Evolutionary conservation across 2,113 vertebrate genomes (phyloP), one percentile per base, ranked within the genome.

Genomic region (Chaetura pelagica): DNA sequence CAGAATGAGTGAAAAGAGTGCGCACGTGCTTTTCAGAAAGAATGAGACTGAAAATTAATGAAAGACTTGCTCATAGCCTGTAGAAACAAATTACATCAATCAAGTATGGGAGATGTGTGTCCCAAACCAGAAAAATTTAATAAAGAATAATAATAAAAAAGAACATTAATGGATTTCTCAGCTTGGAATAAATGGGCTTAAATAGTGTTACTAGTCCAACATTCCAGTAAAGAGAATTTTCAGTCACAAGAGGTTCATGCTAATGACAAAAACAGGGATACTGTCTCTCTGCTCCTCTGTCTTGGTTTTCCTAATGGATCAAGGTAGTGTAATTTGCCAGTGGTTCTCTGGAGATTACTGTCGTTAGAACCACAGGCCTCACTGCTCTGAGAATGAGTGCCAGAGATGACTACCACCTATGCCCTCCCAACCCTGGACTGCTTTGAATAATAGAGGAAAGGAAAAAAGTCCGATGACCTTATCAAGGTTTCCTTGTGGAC

Each of bases 21-120:
- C 48, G 48, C 75, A 78, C 0, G 7, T 89, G 83, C 61, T 84
- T 87, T 85, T 89, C 68, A 73, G 67, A 91, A 91, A 94, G 84
- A 91, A 96, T 58, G 77, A 83, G 59, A 62, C 32, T 35, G 42
- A 88, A 94, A 94, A 93, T 61, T 95, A 90, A 75, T 87, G 79
- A 63, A 92, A 96, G 29, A 58, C 15, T 88, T 69, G 71, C 21
- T 93, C 32, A 69, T 38, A 63, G 75, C 38, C 90, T 91, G 38
- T 51, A 82, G 78, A 74, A 93, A 89, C 66, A 82, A 83, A 87
- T 91, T 18, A 95, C 71, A 85, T 82, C 55, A 93, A 89, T 61
- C 9, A 52, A 84, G 32, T 67, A 83, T 5, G 9, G 71, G 44
- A 92, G 82, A 32, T 63, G 17, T 44, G 38, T 81, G 32, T 26